Percentiles rank a stretch among this genome's conserved stretches.
Evolutionary conservation across 2,113 vertebrate genomes (phyloP).

Genomic region (Ariopsis seemanni): DNA sequence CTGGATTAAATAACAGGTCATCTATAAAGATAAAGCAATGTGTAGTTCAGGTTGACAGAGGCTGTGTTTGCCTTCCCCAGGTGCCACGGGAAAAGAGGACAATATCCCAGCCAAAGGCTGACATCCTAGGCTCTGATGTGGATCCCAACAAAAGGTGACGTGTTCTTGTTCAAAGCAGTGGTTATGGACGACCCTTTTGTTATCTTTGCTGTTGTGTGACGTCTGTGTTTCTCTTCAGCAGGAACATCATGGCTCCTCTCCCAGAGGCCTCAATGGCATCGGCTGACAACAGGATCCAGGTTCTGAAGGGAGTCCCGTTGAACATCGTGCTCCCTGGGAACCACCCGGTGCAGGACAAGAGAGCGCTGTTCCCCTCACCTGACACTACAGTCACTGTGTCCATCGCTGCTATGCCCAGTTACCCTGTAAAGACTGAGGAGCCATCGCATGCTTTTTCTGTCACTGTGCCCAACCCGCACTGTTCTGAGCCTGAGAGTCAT

Average conservation of each 20-base stretch:
- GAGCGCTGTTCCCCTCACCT: constrained; percentile 83
- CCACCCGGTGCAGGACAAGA: constrained; percentile 85
- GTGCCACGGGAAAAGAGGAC: constrained; percentile 92
- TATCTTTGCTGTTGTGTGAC: constrained; percentile 30
- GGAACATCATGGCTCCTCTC: constrained; percentile 77
- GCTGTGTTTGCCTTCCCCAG: constrained; percentile 79
- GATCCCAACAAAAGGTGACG: constrained; percentile 95
- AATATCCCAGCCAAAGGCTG: constrained; percentile 84
- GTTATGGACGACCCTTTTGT: constrained; percentile 21
- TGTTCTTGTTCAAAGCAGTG: constrained; percentile 47
- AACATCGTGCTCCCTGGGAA: constrained; percentile 85
- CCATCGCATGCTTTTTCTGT: constrained; percentile 83
- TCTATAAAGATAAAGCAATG: constrained; percentile 49
- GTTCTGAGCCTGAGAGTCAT: constrained; percentile 77
- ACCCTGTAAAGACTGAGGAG: constrained; percentile 91
- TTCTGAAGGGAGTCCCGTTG: constrained; percentile 89
- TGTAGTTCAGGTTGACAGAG: constrained; percentile 70
- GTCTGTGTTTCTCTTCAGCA: constrained; percentile 57
- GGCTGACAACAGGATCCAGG: constrained; percentile 87
- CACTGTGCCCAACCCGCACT: constrained; percentile 79
- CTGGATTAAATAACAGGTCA: constrained; percentile 41
- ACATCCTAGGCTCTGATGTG: constrained; percentile 85
- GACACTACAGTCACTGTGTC: constrained; percentile 95
- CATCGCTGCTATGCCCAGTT: constrained; percentile 84
- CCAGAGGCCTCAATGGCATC: constrained; percentile 75